Base-by-base conservation (phyloP, 2,797 vertebrate species). In the Thaleichthys pacificus region DNA sequence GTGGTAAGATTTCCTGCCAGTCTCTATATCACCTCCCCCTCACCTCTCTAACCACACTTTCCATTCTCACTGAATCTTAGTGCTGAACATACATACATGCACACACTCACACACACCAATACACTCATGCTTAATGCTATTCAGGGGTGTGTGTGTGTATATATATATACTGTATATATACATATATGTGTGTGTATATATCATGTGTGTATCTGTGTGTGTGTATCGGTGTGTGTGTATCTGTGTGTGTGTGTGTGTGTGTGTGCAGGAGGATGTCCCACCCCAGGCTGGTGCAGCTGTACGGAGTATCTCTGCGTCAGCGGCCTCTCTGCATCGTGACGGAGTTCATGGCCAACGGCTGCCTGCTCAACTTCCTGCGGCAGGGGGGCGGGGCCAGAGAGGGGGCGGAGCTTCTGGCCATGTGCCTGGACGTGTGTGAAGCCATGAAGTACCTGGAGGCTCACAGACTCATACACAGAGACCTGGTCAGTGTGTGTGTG, bases 311-410 rank as follows among this genome's bases (percentile, higher is more conserved):
- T 95, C 95, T 0, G 32, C 5, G 32, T 35, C 95, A 97, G 57
- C 94, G 95, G 85, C 97, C 97, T 8, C 93, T 98, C 51, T 96
- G 96, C 88, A 96, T 98, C 0, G 95, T 98, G 65, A 96, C 96
- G 0, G 97, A 98, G 88, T 98, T 98, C 91, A 96, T 98, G 96
- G 96, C 87, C 78, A 96, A 81, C 92, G 97, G 97, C 79, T 97
- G 95, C 79, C 93, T 98, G 72, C 90, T 97, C 49, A 96, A 96
- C 74, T 93, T 91, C 65, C 92, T 97, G 71, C 79, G 80, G 42
- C 86, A 90, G 69, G 85, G 80, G 8, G 81, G 66, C 17, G 82
- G 88, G 4, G 66, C 32, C 0, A 78, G 94, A 0, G 0, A 5
- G 3, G 87, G 75, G 47, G 82, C 82, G 0, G 0, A 79, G 74